These are phyloP conservation scores for Pseudachorutes palmiensis DNA, from an alignment of 1,140 invertebrate species.

Conservation along the genomic window DNA sequence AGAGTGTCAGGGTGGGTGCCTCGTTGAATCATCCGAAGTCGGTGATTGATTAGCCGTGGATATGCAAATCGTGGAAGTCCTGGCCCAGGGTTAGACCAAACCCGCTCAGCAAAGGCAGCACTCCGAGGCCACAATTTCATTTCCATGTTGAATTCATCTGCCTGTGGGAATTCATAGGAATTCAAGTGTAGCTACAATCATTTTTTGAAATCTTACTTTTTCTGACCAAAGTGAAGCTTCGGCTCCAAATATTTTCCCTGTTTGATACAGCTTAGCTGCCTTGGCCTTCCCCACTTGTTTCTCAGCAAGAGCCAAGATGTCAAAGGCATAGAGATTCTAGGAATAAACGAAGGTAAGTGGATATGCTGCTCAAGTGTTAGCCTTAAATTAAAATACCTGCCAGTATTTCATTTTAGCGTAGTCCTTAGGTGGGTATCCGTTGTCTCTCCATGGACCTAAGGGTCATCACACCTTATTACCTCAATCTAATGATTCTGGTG, in stretches of 20 bases:
- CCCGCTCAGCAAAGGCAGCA: slow-evolving; percentile 40
- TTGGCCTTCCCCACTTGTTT: slow-evolving; percentile 27
- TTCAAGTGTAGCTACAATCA: neutral
- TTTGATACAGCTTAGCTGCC: slow-evolving; percentile 20
- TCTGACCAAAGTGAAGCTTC: slow-evolving; percentile 34
- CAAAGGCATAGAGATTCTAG: slow-evolving; percentile 35
- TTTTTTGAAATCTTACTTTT: slow-evolving; percentile 42
- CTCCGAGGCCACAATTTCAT: slow-evolving; percentile 40
- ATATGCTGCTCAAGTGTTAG: neutral
- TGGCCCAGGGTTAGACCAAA: slow-evolving; percentile 40
- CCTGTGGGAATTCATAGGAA: slow-evolving; percentile 17
- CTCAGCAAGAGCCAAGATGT: slow-evolving; percentile 32
- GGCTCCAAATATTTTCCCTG: slow-evolving; percentile 25
- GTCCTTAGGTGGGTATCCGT: neutral
- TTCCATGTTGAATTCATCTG: slow-evolving; percentile 36
- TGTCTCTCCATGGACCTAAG: neutral
- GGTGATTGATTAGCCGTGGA: slow-evolving; percentile 39
- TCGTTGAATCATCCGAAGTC: slow-evolving; percentile 39
- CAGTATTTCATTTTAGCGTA: neutral
- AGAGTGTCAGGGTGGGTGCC: slow-evolving; percentile 40
- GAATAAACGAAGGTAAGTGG: slow-evolving; percentile 6
- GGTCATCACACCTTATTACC: neutral
- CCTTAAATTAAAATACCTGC: neutral
- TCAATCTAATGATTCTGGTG: no score
- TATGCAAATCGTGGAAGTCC: slow-evolving; percentile 35